Evolutionary conservation across 2,113 vertebrate genomes (phyloP).

Genomic region (Asarcornis scutulata): DNA sequence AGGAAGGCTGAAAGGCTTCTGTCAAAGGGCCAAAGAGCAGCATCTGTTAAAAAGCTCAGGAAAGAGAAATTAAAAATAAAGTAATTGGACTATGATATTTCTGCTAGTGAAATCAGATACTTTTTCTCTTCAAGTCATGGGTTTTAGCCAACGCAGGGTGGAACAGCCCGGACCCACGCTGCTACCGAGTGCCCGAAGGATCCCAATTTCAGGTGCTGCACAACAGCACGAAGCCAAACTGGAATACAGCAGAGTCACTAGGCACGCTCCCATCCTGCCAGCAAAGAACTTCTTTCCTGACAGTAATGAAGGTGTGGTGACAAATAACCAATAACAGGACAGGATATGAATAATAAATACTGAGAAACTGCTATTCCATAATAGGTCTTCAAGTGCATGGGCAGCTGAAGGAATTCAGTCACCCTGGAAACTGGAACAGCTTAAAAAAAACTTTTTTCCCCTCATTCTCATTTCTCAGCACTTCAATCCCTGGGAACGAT

Average conservation of each 20-base stretch:
- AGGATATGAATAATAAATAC: slow-evolving; percentile 7
- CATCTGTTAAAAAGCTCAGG: slow-evolving; percentile 56
- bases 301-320: slow-evolving; percentile 30
- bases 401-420: slow-evolving; percentile 35
- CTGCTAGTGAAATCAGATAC: slow-evolving; percentile 28
- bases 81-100: slow-evolving; percentile 56
- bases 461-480: not conserved
- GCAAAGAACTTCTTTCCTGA: not conserved
- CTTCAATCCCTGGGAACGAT: not conserved
- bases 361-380: slow-evolving; percentile 55
- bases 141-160: not conserved
- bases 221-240: not conserved
- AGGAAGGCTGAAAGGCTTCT: slow-evolving; percentile 22
- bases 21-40: slow-evolving; percentile 39
- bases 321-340: slow-evolving; percentile 38
- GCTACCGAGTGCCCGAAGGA: not conserved
- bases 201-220: not conserved
- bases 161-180: fast-evolving
- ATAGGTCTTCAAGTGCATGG: not conserved
- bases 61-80: slow-evolving; percentile 66
- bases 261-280: not conserved
- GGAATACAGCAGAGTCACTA: not conserved
- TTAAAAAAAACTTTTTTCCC: not conserved
- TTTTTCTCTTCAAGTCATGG: not conserved
- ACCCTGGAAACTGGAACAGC: not conserved